Conservation (phyloP, 1,140 invertebrate species). For the Bursaphelenchus mucronatus region DNA sequence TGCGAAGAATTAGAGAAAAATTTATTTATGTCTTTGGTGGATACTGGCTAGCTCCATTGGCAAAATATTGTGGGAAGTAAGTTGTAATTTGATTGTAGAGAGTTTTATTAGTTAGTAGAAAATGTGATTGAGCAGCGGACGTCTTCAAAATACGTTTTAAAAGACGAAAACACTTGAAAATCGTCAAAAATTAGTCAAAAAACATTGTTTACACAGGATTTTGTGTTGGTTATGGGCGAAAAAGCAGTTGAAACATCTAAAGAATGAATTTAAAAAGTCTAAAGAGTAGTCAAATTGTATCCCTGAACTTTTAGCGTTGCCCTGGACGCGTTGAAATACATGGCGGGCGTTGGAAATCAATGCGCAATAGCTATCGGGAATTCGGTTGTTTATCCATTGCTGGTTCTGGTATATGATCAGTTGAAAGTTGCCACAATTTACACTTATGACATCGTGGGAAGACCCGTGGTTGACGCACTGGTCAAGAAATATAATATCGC, state of each 20-base stretch:
- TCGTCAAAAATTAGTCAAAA: no score
- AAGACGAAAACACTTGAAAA: no score
- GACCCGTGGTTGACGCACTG: constrained; percentile 1
- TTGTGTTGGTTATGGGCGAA: no score
- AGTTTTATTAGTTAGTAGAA: no score
- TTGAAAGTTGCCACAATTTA: background rate
- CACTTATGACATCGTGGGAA: constrained; percentile 3
- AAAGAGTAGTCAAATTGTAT: no score
- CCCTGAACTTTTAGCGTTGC: no score
- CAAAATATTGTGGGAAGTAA: constrained; percentile 2
- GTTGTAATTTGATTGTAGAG: background rate
- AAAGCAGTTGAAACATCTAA: no score
- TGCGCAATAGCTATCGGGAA: background rate
- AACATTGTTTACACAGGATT: no score
- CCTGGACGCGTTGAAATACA: no score
- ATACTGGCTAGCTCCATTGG: constrained; percentile 12
- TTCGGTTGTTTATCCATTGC: constrained; percentile 6
- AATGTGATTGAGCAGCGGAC: no score
- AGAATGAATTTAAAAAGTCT: no score
- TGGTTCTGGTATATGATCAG: constrained; percentile 15
- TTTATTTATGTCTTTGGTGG: constrained; percentile 19
- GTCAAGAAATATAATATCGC: constrained; percentile 12
- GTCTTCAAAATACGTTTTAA: no score
- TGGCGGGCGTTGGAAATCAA: background rate
- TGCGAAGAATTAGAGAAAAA: constrained; percentile 5